Evolutionary conservation across 2,797 vertebrate genomes (phyloP).

Genomic region (Pterois miles): DNA sequence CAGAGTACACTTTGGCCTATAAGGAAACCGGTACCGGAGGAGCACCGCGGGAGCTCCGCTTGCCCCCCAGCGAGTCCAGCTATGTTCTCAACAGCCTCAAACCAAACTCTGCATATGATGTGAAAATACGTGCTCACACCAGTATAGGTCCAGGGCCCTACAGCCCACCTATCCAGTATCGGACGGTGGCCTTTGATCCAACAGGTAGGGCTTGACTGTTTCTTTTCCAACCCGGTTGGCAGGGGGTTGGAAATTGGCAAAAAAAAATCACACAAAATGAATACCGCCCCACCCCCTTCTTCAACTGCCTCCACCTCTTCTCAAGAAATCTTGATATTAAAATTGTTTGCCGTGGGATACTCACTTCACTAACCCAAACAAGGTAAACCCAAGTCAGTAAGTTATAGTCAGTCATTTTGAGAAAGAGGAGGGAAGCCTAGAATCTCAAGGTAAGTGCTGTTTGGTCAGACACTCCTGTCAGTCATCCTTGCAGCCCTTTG

Average conservation of each 20-base stretch:
- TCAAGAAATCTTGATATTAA: conserved; percentile 67
- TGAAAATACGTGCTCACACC: conserved; percentile 99
- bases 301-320: conserved; percentile 77
- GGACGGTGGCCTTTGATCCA: conserved; percentile 91
- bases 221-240: conserved; percentile 76
- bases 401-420: conserved; percentile 86
- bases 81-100: conserved; percentile 94
- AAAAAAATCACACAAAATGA: conserved; percentile 62
- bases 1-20: conserved; percentile 95
- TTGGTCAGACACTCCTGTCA: conserved; percentile 78
- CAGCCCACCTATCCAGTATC: conserved; percentile 97
- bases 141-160: conserved; percentile 98
- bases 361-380: conserved; percentile 83
- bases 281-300: conserved; percentile 62
- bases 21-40: conserved; percentile 85
- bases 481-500: conserved; percentile 74
- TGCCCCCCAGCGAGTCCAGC: conserved; percentile 87
- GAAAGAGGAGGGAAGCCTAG: conserved; percentile 73
- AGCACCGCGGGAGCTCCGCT: conserved; percentile 86
- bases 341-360: conserved; percentile 77
- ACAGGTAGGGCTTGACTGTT: conserved; percentile 95
- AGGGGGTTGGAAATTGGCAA: conserved; percentile 69
- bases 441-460: conserved; percentile 84
- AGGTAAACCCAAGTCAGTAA: conserved; percentile 84
- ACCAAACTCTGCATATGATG: conserved; percentile 94